Conservation (phyloP, 1,140 invertebrate genomes). For the Oncopeltus fasciatus region DNA sequence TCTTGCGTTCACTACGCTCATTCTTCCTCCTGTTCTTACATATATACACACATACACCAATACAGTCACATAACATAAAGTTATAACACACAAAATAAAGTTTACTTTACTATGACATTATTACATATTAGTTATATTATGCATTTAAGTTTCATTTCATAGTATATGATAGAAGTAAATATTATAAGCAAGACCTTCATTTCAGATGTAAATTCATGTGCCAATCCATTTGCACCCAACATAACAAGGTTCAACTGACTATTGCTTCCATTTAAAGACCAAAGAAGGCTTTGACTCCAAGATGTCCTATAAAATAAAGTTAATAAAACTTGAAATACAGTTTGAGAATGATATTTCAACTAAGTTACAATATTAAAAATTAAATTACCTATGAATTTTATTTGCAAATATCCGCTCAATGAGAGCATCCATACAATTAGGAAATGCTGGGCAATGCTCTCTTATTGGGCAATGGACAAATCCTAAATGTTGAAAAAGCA, state of each 20-base stretch:
- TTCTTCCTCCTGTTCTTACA: no score
- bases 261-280: conserved; percentile 47
- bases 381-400: conserved; percentile 45
- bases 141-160: no score
- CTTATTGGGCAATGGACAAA: conserved; percentile 90
- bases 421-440: conserved; percentile 78
- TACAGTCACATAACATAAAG: no score
- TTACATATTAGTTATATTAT: no score
- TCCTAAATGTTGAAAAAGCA: conserved; percentile 87
- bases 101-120: no score
- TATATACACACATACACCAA: no score
- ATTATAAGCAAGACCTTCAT: conserved; percentile 40
- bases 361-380: not conserved
- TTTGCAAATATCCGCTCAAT: conserved; percentile 59
- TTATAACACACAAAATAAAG: no score
- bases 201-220: conserved; percentile 61
- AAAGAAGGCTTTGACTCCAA: conserved; percentile 51
- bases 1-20: no score
- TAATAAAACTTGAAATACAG: not conserved
- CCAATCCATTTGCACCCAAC: conserved; percentile 59
- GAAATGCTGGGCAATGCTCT: conserved; percentile 82
- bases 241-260: conserved; percentile 60
- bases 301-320: conserved; percentile 37
- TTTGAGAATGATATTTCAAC: not conserved
- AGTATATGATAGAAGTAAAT: no score